phyloP scores from a whole-genome alignment of 2,888 invertebrate species.

The Enchytraeus crypticus region DNA sequence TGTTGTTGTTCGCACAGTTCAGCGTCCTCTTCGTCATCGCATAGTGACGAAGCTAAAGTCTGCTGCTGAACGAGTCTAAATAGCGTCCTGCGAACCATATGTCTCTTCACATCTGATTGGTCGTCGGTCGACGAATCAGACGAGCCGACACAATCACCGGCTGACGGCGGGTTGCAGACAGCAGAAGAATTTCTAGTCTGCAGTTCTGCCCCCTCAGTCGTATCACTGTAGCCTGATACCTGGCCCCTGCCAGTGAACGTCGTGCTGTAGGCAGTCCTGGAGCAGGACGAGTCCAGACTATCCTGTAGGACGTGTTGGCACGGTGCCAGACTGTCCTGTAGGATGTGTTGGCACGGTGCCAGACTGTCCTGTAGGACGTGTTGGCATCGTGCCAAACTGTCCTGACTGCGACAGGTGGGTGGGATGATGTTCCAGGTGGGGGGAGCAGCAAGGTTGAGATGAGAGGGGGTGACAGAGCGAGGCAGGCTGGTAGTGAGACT shows the following conservation, averaged over 20 bases:
- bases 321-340: too few species aligned
- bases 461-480: background rate
- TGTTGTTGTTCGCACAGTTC: too few species aligned
- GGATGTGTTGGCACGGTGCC: too few species aligned
- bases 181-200: too few species aligned
- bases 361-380: too few species aligned
- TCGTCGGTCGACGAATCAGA: background rate
- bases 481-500: background rate
- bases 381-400: background rate
- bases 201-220: too few species aligned
- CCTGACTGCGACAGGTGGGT: conserved; percentile 12
- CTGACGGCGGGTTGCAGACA: too few species aligned
- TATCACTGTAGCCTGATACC: too few species aligned
- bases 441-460: background rate
- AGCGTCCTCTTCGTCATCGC: conserved; percentile 53
- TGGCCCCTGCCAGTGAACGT: background rate
- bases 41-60: conserved; percentile 67
- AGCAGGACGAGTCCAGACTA: background rate
- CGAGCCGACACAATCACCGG: too few species aligned
- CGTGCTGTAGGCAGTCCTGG: background rate
- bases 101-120: conserved; percentile 49
- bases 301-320: too few species aligned
- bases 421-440: background rate
- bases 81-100: conserved; percentile 74
- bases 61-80: conserved; percentile 80